Conservation (phyloP, 2,888 invertebrate genomes). For the Sarcophaga rosellei region DNA sequence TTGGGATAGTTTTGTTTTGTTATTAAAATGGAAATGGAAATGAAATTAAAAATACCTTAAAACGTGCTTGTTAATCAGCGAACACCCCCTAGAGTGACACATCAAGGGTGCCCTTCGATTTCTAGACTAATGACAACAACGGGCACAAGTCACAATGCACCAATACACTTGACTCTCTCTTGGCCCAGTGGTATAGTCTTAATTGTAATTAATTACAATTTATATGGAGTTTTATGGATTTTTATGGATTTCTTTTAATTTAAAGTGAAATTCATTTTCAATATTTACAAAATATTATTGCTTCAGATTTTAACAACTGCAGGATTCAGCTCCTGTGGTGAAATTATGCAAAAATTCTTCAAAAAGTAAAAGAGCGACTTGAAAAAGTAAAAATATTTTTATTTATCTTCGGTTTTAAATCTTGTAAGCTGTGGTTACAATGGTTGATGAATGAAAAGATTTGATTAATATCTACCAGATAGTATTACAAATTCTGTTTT, state of each 20-base stretch:
- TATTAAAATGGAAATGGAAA: neutral
- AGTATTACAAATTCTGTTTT: slow-evolving; percentile 20
- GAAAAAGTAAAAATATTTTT: slow-evolving; percentile 43
- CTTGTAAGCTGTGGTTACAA: slow-evolving; percentile 52
- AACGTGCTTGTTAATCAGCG: slow-evolving; percentile 31
- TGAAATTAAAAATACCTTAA: neutral
- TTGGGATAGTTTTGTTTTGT: too few species aligned
- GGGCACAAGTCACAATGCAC: slow-evolving; percentile 32
- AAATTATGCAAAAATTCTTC: slow-evolving; percentile 63
- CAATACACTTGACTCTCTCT: neutral
- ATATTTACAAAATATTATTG: slow-evolving; percentile 66
- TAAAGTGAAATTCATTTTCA: slow-evolving; percentile 44
- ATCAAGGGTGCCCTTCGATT: slow-evolving; percentile 32
- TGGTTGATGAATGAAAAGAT: slow-evolving; percentile 27
- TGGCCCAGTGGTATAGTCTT: slow-evolving; percentile 25
- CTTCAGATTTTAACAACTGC: slow-evolving; percentile 1
- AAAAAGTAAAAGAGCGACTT: slow-evolving; percentile 26
- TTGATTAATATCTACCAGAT: slow-evolving; percentile 50
- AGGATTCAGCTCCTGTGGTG: slow-evolving; percentile 47
- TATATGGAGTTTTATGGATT: slow-evolving; percentile 34
- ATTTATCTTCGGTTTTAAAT: slow-evolving; percentile 53
- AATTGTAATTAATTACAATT: slow-evolving; percentile 68
- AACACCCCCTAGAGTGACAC: slow-evolving; percentile 52
- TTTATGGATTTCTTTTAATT: slow-evolving; percentile 26
- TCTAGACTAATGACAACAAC: slow-evolving; percentile 45